Evolutionary conservation across 2,113 vertebrate genomes (phyloP).

Genomic region (Beaufortia kweichowensis): DNA sequence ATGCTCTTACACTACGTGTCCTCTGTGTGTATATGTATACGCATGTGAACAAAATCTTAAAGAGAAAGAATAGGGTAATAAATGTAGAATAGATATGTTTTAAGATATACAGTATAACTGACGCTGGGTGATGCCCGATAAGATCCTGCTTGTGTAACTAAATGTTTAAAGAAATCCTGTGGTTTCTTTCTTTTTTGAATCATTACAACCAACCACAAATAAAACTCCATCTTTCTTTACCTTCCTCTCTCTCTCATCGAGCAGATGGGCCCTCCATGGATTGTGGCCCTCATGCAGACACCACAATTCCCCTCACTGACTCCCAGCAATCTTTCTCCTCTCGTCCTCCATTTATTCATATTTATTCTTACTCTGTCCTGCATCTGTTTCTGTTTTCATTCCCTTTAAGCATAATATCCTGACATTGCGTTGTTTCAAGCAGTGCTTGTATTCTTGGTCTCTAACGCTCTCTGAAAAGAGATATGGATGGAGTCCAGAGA

Average conservation of each 20-base stretch:
- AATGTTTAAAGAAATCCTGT: background rate
- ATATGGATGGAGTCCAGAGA: slow-evolving; percentile 24
- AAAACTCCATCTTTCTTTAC: background rate
- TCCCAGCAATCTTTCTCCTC: slow-evolving; percentile 5
- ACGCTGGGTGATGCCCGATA: background rate
- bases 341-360: slow-evolving; percentile 9
- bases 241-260: slow-evolving; percentile 14
- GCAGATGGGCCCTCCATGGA: slow-evolving; percentile 41
- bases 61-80: background rate
- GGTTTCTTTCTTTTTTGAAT: background rate
- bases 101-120: background rate
- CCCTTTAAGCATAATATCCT: background rate
- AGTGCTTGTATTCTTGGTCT: slow-evolving; percentile 31
- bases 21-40: background rate
- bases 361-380: background rate
- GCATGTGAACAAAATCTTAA: background rate
- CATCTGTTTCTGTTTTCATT: background rate
- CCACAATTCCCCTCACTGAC: background rate
- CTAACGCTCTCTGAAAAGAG: slow-evolving; percentile 6
- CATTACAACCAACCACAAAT: background rate
- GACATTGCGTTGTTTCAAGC: slow-evolving; percentile 15
- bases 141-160: background rate
- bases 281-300: slow-evolving; percentile 19
- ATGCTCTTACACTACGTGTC: background rate
- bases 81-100: background rate